Base-by-base conservation (phyloP, 1,140 invertebrate genomes). In the Scaptomyza pallida region DNA sequence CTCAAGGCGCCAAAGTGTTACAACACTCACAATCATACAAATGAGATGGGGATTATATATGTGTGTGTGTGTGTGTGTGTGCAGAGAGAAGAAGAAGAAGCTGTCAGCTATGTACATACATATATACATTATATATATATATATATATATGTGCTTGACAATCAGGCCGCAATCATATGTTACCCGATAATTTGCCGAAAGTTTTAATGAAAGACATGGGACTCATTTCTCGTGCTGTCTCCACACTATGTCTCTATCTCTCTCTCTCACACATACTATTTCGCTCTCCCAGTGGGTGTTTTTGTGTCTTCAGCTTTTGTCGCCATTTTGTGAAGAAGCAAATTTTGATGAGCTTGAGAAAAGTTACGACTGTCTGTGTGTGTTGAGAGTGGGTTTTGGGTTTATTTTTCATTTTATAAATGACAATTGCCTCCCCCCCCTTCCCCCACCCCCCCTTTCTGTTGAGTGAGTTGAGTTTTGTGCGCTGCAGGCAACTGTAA, bases 181-280 rank as follows among this genome's bases (percentile, higher is more conserved):
- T 90, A 90, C 89, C 89, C 89, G 89, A 90, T 90, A 90, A 90
- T 90, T 90, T 90, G 89, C 89, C 89, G 89, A 90, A 90, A 90
- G 89, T 90, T 90, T 90, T 90, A 90, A 90, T 90, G 89, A 90
- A 90, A 89, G 89, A 85, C 89, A 89, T 90, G 89, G 89, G 89
- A 90, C 78, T 89, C 89, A 90, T 90, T 90, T 89, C 85, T 86
- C 81, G 73, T 74, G 45, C 44, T 56, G 55, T 61, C 55, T 72
- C 63, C 63, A 60, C 68, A 55, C 52, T 30, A 48, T 51, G n/a
- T 12, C 15, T 9, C 40, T 33, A 26, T 13, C 13, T 35, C 55
- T 57, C 71, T 48, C 43, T 57, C 23, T 33, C n/a, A 13, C 21
- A 10, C 19, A 3, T n/a, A n/a, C n/a, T n/a, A n/a, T n/a, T 16